Conservation (phyloP, 2,888 invertebrate species). For the Lithophane leautieri region DNA sequence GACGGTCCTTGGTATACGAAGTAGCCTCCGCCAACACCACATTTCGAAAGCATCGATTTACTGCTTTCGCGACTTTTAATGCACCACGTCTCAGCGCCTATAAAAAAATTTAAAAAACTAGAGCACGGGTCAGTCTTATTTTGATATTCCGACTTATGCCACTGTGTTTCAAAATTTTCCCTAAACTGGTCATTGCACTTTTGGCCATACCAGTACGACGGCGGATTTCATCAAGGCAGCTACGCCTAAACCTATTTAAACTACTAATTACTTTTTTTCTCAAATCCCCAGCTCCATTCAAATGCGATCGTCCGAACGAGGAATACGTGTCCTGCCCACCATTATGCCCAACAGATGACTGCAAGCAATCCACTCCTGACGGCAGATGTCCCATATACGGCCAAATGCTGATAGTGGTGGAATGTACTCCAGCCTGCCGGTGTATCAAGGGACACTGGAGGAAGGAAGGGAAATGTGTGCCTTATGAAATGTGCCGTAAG, state of each 20-base stretch:
- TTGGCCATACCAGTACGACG: too few species aligned
- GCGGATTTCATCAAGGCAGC: too few species aligned
- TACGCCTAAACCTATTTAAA: background rate
- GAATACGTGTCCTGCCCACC: conserved; percentile 71
- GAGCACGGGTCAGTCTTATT: too few species aligned
- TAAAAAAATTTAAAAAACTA: too few species aligned
- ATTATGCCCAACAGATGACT: conserved; percentile 73
- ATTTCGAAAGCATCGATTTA: too few species aligned
- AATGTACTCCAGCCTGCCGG: conserved; percentile 71
- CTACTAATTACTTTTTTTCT: background rate
- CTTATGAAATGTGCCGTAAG: conserved; percentile 68
- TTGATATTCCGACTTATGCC: too few species aligned
- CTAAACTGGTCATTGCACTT: too few species aligned
- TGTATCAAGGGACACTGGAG: conserved; percentile 70
- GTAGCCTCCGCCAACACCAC: too few species aligned
- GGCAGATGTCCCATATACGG: conserved; percentile 63
- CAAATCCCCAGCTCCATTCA: conserved; percentile 70
- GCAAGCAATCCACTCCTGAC: conserved; percentile 67
- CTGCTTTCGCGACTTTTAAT: too few species aligned
- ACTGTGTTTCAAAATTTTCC: too few species aligned
- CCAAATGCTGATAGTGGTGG: conserved; percentile 52
- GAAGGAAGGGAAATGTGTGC: conserved; percentile 71
- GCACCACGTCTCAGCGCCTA: too few species aligned
- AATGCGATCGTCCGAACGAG: conserved; percentile 69
- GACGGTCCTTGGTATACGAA: too few species aligned